Evolutionary conservation across 2,888 invertebrate species (phyloP).

Genomic region (Agrotis segetum): DNA sequence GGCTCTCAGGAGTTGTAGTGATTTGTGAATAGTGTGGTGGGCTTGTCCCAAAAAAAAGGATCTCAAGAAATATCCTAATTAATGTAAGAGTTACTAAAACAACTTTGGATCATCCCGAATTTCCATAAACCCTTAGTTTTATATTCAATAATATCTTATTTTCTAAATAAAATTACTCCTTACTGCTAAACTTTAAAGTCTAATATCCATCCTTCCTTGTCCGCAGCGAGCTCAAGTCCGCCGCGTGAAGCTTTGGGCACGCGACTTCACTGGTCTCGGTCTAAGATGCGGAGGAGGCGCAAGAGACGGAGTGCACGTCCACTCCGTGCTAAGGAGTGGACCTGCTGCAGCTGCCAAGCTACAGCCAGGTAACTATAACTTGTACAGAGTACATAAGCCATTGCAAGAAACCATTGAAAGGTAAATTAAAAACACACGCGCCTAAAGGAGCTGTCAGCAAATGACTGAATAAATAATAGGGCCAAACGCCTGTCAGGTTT

Average conservation of each 20-base stretch:
- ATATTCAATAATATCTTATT: not conserved
- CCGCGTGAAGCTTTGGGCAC: constrained; percentile 94
- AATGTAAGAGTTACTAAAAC: too few species aligned
- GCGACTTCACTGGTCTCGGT: constrained; percentile 97
- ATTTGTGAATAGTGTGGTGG: too few species aligned
- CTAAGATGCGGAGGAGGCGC: constrained; percentile 97
- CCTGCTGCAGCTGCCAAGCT: constrained; percentile 97
- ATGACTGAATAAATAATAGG: too few species aligned
- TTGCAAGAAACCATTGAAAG: too few species aligned
- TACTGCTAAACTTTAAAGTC: not conserved
- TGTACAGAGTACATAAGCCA: not conserved
- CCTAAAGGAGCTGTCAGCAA: too few species aligned
- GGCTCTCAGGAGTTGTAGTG: too few species aligned
- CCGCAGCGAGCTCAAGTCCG: constrained; percentile 79
- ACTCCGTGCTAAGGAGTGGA: constrained; percentile 96
- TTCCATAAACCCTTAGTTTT: too few species aligned
- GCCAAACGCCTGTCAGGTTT: too few species aligned
- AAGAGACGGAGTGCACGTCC: constrained; percentile 97
- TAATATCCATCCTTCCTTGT: constrained; percentile 24
- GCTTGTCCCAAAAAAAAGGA: too few species aligned
- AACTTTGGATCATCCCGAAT: too few species aligned
- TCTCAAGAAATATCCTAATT: too few species aligned
- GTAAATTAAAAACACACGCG: too few species aligned
- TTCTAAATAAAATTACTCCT: not conserved
- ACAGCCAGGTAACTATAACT: constrained; percentile 92